Evolutionary conservation across 2,797 vertebrate genomes (phyloP).

Genomic region (Notolepis coatsorum): DNA sequence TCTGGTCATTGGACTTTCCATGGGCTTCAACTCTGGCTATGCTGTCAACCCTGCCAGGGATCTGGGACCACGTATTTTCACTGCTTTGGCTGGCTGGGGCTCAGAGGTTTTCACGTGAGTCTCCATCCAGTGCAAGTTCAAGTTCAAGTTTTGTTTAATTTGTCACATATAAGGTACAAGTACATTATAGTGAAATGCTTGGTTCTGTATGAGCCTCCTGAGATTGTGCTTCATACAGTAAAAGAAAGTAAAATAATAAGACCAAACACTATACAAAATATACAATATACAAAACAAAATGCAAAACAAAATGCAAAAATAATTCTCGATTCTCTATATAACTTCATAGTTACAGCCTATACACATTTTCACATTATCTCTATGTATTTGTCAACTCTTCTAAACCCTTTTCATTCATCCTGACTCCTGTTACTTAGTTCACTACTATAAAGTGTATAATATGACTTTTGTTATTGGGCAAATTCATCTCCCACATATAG

Average conservation of each 20-base stretch:
- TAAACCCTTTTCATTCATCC: neutral
- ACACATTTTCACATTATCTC: too few relatives aligned
- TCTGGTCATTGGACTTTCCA: constrained; percentile 94
- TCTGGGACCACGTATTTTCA: constrained; percentile 94
- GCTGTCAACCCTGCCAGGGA: constrained; percentile 98
- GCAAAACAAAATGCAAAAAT: too few relatives aligned
- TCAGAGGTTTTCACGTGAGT: constrained; percentile 91
- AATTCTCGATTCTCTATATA: too few relatives aligned
- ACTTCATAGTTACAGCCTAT: too few relatives aligned
- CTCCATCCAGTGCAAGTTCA: neutral
- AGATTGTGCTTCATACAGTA: too few relatives aligned
- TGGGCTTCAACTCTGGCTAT: constrained; percentile 99
- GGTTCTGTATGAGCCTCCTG: too few relatives aligned
- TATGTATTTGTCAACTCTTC: neutral
- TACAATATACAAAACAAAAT: neutral
- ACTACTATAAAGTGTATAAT: neutral
- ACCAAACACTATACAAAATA: neutral
- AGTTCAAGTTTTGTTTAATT: too few relatives aligned
- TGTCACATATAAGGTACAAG: too few relatives aligned
- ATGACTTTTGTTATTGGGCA: neutral
- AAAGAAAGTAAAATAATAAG: neutral
- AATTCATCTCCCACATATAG: too few relatives aligned
- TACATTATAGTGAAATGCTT: too few relatives aligned
- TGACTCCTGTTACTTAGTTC: too few relatives aligned
- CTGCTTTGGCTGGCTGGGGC: constrained; percentile 95